Base-by-base conservation (phyloP, 2,113 vertebrate species). In the Daubentonia madagascariensis region DNA sequence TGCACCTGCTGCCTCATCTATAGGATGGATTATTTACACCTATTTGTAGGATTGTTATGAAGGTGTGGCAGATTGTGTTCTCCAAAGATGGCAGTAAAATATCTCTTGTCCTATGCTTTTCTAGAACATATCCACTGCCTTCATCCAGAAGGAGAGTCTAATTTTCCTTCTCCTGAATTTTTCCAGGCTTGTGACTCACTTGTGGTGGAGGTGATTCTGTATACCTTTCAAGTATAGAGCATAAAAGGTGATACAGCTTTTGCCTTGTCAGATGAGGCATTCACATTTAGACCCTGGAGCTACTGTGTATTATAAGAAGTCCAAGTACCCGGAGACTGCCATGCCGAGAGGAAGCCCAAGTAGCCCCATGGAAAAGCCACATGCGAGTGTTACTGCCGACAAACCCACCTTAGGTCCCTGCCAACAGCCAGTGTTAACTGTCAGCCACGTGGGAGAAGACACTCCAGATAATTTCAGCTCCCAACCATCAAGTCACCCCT, bases 381-480 rank as follows among this genome's bases (percentile, higher is more conserved):
- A 1, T 0, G 17, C 7, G 5, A 6, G 2, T 25, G 18, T 23
- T 23, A 11, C 40, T 18, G 0, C 10, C 45, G 13, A 10, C 16
- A 50, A 23, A n/a, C 12, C 32, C 52, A n/a, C 30, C 14, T 4
- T 8, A 59, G n/a, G 40, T 30, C 22, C 12, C 89, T 8, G 13
- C 45, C 72, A 40, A 4, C 5, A 40, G 8, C 25, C 14, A 23
- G 83, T 28, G 25, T 28, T 10, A 7, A 17, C 16, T 10, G 2
- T 30, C 32, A 67, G 14, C 30, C 40, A 0, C 0, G 1, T 4
- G 43, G 67, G 20, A 67, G 87, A 68, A 85, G 86, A 30, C 4
- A 23, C 2, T 11, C 20, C 23, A 3, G 5, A 4, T 72, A 3
- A 61, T 23, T 43, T 50, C 40, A 43, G n/a, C 70, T 45, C 3